Conservation (phyloP, 2,797 vertebrate genomes). For the Dendrocincla fuliginosa region DNA sequence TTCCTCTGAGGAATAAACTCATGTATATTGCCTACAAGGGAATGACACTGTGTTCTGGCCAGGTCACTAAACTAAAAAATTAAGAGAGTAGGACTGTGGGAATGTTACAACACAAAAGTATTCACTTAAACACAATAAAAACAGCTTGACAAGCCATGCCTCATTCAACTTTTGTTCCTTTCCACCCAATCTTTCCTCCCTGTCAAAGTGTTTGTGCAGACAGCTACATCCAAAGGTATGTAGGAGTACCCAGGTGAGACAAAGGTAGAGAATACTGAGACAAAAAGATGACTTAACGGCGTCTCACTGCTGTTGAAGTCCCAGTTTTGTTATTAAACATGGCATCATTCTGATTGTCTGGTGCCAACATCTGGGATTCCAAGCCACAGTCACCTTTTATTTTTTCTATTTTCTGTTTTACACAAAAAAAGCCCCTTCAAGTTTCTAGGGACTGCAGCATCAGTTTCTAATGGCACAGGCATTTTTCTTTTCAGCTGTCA, state of each 20-base stretch:
- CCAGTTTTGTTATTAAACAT: neutral
- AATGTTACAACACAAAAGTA: neutral
- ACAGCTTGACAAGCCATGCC: neutral
- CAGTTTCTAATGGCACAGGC: neutral
- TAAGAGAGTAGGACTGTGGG: neutral
- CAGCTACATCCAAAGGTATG: neutral
- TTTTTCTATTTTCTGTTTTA: neutral
- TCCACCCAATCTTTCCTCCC: neutral
- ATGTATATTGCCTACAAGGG: neutral
- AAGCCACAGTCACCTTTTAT: neutral
- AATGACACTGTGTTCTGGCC: neutral
- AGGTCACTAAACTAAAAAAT: neutral
- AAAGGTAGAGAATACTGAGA: neutral
- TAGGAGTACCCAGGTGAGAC: neutral
- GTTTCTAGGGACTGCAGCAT: neutral
- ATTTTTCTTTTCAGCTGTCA: constrained; percentile 6
- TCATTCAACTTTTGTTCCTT: neutral
- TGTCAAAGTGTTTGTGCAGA: neutral
- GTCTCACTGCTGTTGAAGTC: neutral
- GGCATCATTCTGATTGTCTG: neutral
- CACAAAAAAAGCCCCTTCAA: neutral
- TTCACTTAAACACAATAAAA: neutral
- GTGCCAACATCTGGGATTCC: neutral
- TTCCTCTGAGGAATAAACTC: neutral
- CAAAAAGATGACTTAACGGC: neutral